These are phyloP conservation scores for Mesoligia furuncula DNA, from an alignment of 2,888 invertebrate species.

Conservation along the genomic window DNA sequence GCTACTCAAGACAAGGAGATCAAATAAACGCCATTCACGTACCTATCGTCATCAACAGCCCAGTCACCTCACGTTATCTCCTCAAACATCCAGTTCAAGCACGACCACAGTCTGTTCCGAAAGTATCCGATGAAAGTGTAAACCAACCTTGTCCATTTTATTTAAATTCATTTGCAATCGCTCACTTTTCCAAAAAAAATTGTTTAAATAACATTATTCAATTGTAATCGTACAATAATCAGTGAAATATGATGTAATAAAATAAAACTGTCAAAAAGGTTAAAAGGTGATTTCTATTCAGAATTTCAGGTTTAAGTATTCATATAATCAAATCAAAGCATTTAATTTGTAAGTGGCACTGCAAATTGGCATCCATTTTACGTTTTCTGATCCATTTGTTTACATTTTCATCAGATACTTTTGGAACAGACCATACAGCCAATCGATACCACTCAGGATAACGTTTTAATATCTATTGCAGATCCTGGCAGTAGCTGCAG, in stretches of 20 bases:
- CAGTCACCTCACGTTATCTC: constrained; percentile 29
- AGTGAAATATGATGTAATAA: neutral
- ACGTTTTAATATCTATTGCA: constrained; percentile 54
- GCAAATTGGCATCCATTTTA: neutral
- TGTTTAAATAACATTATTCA: neutral
- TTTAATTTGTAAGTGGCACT: neutral
- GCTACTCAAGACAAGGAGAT: neutral
- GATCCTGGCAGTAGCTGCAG: constrained; percentile 71
- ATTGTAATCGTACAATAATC: neutral
- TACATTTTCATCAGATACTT: neutral
- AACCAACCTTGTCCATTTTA: neutral
- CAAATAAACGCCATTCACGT: constrained; percentile 12
- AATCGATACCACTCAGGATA: constrained; percentile 2
- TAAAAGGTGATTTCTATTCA: neutral
- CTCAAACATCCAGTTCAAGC: neutral
- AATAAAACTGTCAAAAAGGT: neutral
- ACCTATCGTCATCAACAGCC: neutral
- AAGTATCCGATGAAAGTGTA: neutral
- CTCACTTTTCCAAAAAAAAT: neutral
- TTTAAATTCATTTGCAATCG: neutral
- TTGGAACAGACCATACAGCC: neutral
- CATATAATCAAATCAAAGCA: neutral
- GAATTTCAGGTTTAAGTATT: neutral
- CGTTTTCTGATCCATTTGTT: neutral
- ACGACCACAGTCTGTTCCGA: constrained; percentile 2